phyloP scores from a whole-genome alignment of 2,113 vertebrate species.

The Dolichotis patagonum region DNA sequence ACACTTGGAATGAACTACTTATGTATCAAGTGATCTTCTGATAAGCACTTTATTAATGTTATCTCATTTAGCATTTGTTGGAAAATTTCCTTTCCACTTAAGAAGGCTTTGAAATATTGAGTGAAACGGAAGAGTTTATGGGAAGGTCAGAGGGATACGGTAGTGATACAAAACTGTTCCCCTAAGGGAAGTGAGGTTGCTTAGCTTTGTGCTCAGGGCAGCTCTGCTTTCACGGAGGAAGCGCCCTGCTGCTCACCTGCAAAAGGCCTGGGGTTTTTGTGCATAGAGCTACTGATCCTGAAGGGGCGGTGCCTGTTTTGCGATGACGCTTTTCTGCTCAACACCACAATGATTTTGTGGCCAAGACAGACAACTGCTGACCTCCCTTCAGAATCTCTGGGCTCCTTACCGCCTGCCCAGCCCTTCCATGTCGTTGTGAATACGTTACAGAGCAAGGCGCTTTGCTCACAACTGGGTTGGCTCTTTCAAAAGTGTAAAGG shows the following conservation, averaged over 20 bases:
- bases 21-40: neutral
- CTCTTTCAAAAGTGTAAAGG: neutral
- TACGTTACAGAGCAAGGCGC: neutral
- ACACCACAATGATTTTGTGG: neutral
- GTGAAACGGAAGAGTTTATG: neutral
- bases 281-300: neutral
- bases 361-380: neutral
- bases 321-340: neutral
- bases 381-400: neutral
- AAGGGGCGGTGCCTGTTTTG: neutral
- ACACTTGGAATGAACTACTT: slow-evolving; percentile 15
- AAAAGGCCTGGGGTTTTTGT: fast-evolving
- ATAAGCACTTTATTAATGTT: neutral
- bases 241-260: neutral
- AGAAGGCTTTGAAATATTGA: neutral
- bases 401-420: neutral
- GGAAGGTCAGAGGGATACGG: neutral
- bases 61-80: neutral
- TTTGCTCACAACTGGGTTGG: neutral
- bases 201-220: neutral
- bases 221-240: neutral
- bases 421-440: neutral
- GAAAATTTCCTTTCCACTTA: slow-evolving; percentile 4
- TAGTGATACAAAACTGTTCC: fast-evolving
- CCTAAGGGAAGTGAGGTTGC: too few species aligned